Evolutionary conservation across 2,113 vertebrate species (phyloP), one percentile per base, ranked within the genome.

Genomic region (Xenopus laevis): DNA sequence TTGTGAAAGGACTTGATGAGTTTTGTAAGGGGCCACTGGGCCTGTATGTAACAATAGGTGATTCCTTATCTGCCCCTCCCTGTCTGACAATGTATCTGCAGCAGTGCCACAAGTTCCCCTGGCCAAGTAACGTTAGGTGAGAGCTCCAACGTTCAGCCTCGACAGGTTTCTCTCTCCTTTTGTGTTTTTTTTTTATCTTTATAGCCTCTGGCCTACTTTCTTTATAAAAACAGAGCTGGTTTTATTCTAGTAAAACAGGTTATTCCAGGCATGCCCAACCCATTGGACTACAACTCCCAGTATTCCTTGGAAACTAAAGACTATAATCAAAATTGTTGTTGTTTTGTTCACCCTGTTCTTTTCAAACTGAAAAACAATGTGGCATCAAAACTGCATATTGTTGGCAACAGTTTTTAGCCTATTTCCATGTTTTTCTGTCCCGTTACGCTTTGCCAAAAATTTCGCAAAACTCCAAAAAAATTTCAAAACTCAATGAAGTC

Each of bases 11-110:
- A 11, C 15, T 57, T 62, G 59, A 57, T 70, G 74, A 63, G 67
- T 76, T 68, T 44, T 64, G 13, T 47, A 33, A 55, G 27, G 73
- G 45, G 59, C 66, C 27, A 55, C 47, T 64, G 66, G 46, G 45
- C n/a, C 68, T 71, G 76, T 82, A 79, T 74, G 76, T 85, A 86
- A 87, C 16, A 57, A 81, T 60, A 80, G 76, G 70, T 72, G 80
- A 80, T 73, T 71, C n/a, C 75, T 83, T 80, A 79, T 80, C n/a
- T 72, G 80, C 78, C 79, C 80, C 82, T 87, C 86, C 85, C 77
- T 80, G 79, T 74, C 80, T 84, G 83, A 78, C 79, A 79, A 78
- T 78, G 79, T 27, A 27, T 27, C 23, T 85, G 82, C 68, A 83
- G 81, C 71, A 71, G 58, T 23, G 33, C 75, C 64, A 79, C 82